Evolutionary conservation across 2,888 invertebrate genomes (phyloP), one percentile per base, ranked within the genome.

Genomic region (Drosophila hamatofila): DNA sequence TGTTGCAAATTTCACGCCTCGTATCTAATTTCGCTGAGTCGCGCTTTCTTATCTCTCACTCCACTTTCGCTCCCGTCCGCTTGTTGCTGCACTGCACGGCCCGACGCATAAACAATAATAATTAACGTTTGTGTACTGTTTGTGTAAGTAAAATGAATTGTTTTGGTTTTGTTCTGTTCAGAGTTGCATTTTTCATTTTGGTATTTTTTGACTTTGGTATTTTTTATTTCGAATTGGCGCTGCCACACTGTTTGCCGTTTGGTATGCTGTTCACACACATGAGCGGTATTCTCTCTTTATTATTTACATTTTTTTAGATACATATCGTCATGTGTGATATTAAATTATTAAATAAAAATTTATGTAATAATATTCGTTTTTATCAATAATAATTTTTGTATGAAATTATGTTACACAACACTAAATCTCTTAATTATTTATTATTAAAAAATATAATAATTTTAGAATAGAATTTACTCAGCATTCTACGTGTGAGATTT

Each of bases 101-200:
- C 4, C 49, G 39, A 58, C n/a, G 68, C 68, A 48, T 74, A 49
- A 79, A 74, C 69, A 76, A 74, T 59, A 74, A 61, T 58, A 68
- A 65, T 56, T 49, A 65, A 33, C n/a, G 23, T 27, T 1, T 21
- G 35, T 37, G 37, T 21, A 25, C 30, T 30, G 30, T 39, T 7
- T 12, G 35, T 23, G n/a, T 2, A 11, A 49, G 42, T 39, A 35
- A 68, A 44, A 35, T 25, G 12, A 18, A 55, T 16, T 35, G 18
- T 23, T 25, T 49, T 18, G 16, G 37, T 18, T 59, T 51, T 14
- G 16, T 52, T 39, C 11, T 46, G 55, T 16, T 21, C 12, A 30
- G 49, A 18, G 52, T 44, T 37, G 46, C 3, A 48, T 21, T 18
- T 14, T n/a, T 4, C 8, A 27, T 12, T 46, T 25, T 25, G 14